Evolutionary conservation across 1,140 invertebrate species (phyloP).

Genomic region (Drosophila novamexicana): DNA sequence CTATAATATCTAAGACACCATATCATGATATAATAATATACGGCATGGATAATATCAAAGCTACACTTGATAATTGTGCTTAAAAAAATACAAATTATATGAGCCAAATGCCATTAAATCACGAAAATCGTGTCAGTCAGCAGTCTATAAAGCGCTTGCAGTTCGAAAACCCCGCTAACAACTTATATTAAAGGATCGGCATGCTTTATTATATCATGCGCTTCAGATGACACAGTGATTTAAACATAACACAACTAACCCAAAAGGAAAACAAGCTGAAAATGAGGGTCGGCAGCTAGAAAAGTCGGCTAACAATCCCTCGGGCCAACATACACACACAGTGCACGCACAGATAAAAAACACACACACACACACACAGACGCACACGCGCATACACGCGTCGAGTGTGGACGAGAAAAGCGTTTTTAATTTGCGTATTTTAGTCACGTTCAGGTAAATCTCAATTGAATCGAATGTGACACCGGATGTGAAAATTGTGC

Average conservation of each 20-base stretch:
- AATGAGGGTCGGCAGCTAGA: constrained; percentile 47
- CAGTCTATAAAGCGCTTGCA: neutral
- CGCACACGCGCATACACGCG: constrained; percentile 15
- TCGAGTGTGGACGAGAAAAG: constrained; percentile 28
- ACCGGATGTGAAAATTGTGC: constrained; percentile 84
- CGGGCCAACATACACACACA: constrained; percentile 31
- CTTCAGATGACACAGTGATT: constrained; percentile 64
- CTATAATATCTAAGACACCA: no score
- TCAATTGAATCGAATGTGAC: constrained; percentile 84
- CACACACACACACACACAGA: constrained; percentile 17
- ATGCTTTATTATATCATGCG: constrained; percentile 59
- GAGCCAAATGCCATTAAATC: no score
- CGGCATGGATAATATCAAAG: no score
- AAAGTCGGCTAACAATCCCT: constrained; percentile 67
- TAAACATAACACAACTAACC: constrained; percentile 54
- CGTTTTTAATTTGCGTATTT: constrained; percentile 83
- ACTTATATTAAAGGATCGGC: neutral
- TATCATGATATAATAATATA: no score
- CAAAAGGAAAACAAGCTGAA: constrained; percentile 31
- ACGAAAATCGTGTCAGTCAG: no score
- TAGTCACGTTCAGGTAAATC: constrained; percentile 84
- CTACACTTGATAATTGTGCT: no score
- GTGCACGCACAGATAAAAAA: constrained; percentile 33
- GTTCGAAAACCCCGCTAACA: neutral
- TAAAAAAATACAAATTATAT: no score